Conservation (phyloP, 2,888 invertebrate genomes). For the Nomada ruficornis region DNA sequence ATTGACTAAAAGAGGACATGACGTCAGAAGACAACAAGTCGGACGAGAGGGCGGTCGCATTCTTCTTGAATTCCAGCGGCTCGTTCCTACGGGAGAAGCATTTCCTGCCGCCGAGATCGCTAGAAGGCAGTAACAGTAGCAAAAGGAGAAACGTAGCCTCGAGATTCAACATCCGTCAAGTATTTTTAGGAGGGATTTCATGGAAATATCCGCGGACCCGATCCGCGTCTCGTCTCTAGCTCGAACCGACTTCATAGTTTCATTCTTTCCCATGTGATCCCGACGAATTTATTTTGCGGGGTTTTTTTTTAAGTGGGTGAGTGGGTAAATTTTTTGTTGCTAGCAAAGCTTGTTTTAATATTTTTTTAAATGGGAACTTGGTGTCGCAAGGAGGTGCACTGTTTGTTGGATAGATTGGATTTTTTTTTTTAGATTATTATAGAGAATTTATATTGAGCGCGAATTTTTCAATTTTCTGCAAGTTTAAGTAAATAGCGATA, state of each 20-base stretch:
- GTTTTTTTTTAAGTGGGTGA: neutral
- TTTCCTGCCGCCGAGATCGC: slow-evolving; percentile 74
- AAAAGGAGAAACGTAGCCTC: slow-evolving; percentile 46
- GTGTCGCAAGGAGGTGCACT: no score
- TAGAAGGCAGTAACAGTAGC: slow-evolving; percentile 39
- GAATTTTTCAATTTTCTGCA: no score
- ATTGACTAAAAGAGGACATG: slow-evolving; percentile 77
- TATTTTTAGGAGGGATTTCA: slow-evolving; percentile 66
- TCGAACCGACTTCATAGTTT: slow-evolving; percentile 5
- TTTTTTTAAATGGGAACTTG: no score
- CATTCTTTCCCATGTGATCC: slow-evolving; percentile 11
- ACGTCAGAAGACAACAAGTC: slow-evolving; percentile 72
- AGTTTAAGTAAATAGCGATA: no score
- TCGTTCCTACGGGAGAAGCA: slow-evolving; percentile 74
- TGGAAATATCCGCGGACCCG: slow-evolving; percentile 39
- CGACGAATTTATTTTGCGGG: neutral
- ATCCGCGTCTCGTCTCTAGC: slow-evolving; percentile 20
- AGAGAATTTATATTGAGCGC: no score
- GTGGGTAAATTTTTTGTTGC: no score
- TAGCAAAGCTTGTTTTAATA: no score
- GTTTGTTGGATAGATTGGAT: no score
- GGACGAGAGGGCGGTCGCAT: slow-evolving; percentile 72
- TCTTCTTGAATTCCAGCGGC: slow-evolving; percentile 75
- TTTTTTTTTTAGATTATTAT: no score
- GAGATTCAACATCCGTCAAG: slow-evolving; percentile 61